phyloP scores from a whole-genome alignment of 2,113 vertebrate genomes.

The Erpornis zantholeuca region DNA sequence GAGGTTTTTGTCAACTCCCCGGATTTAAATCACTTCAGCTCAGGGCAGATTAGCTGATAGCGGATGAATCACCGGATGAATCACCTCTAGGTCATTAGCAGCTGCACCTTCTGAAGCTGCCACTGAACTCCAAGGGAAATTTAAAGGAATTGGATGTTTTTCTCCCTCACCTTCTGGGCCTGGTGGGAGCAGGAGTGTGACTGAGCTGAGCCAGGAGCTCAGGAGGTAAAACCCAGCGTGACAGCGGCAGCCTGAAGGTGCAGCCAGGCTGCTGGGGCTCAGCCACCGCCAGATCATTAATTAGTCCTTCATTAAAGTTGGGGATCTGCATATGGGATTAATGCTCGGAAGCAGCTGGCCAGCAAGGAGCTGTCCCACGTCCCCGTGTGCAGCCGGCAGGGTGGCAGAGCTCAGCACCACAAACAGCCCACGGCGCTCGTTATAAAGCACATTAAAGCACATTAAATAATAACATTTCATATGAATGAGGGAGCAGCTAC shows the following conservation, averaged over 20 bases:
- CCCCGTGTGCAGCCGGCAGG: background rate
- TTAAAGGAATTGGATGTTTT: background rate
- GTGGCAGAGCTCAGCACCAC: background rate
- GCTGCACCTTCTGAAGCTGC: background rate
- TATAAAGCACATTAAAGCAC: background rate
- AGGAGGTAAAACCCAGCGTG: accelerated
- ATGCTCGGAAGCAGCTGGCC: background rate
- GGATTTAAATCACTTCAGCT: background rate
- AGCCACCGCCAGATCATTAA: background rate
- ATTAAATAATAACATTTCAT: background rate
- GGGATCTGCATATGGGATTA: background rate
- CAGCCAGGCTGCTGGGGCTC: background rate
- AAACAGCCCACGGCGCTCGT: background rate
- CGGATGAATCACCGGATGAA: background rate
- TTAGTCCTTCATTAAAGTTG: background rate
- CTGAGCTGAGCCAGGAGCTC: background rate
- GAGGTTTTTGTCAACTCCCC: background rate
- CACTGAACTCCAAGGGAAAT: background rate
- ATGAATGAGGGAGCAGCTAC: background rate
- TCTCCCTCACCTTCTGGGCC: background rate
- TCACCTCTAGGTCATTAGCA: background rate
- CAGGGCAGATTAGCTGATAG: background rate
- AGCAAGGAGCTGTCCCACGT: background rate
- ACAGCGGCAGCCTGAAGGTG: background rate
- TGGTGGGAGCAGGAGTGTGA: background rate